These are phyloP conservation scores for Darevskia mixta DNA, from an alignment of 2,797 vertebrate genomes.

Conservation along the genomic window DNA sequence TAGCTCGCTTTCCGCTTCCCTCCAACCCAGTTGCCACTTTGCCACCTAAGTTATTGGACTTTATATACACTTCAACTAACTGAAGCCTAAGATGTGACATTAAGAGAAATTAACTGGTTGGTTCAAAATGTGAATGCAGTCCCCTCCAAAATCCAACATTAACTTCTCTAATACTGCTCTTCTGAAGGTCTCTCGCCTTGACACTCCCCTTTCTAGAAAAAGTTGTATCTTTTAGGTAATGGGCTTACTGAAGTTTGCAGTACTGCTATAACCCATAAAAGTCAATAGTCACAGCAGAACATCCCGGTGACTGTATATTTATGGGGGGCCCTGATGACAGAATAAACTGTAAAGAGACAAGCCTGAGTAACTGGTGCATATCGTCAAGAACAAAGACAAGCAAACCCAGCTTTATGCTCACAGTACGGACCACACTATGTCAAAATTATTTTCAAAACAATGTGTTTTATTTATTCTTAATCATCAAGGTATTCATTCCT, in stretches of 20 bases:
- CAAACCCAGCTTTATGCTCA: background rate
- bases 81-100: background rate
- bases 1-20: background rate
- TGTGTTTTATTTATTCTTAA: background rate
- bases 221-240: background rate
- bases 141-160: background rate
- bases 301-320: conserved; percentile 16
- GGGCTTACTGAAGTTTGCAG: conserved; percentile 8
- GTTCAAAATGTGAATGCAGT: background rate
- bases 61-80: background rate
- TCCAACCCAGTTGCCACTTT: background rate
- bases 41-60: background rate
- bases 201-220: background rate
- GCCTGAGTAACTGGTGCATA: background rate
- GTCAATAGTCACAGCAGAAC: conserved; percentile 2
- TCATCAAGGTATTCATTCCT: background rate
- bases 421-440: background rate
- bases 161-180: background rate
- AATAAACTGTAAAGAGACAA: background rate
- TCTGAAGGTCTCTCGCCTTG: conserved; percentile 28
- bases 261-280: background rate
- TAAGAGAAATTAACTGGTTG: background rate
- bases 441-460: background rate
- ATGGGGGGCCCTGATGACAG: conserved; percentile 7
- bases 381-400: background rate